Conservation (phyloP, 2,113 vertebrate genomes). For the Lophura nycthemera region DNA sequence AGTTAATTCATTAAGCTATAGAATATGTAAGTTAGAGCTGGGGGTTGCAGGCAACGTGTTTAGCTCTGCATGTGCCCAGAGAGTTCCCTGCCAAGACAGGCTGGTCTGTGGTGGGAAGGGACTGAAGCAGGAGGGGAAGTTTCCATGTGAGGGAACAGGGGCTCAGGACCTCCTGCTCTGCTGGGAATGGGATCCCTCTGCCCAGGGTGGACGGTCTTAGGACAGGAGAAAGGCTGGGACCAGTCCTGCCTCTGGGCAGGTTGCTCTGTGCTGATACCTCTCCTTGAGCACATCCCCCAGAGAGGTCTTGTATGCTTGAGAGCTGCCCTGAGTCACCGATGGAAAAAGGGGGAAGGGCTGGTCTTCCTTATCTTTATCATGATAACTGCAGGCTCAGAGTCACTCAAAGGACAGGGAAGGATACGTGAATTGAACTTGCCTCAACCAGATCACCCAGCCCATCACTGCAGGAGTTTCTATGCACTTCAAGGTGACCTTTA, state of each 20-base stretch:
- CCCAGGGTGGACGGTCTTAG: not conserved
- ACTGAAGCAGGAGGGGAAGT: not conserved
- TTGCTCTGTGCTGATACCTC: not conserved
- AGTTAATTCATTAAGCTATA: not conserved
- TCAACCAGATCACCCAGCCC: not conserved
- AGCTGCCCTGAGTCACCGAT: not conserved
- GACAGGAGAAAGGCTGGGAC: not conserved
- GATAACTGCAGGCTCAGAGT: not conserved
- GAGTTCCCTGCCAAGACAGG: not conserved
- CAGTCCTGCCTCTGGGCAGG: not conserved
- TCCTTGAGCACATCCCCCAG: not conserved
- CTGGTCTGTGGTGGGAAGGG: not conserved
- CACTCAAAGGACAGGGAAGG: not conserved
- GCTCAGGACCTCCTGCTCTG: not conserved
- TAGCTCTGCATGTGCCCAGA: not conserved
- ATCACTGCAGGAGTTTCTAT: accelerated
- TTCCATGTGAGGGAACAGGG: not conserved
- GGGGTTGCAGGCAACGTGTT: not conserved
- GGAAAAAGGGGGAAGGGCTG: not conserved
- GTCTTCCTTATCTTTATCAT: not conserved
- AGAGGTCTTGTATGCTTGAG: accelerated
- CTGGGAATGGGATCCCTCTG: not conserved
- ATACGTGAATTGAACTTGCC: not conserved
- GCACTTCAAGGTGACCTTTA: not conserved
- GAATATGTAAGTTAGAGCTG: not conserved